Base-by-base conservation (phyloP, 2,888 invertebrate species). In the Lomographa bimaculata region DNA sequence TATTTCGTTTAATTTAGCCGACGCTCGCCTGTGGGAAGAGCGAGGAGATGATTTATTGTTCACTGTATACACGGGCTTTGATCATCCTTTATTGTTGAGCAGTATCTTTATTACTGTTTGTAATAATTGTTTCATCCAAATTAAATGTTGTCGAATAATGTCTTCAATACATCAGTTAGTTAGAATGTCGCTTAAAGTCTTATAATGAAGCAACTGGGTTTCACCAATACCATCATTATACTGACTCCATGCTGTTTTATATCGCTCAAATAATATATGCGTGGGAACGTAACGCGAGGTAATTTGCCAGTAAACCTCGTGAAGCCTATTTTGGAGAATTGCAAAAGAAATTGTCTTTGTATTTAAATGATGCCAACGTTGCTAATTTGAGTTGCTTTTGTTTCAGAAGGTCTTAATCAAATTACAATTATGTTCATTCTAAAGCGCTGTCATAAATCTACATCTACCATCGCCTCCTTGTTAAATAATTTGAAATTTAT, bases 1-100 rank as follows among this genome's bases (percentile, higher is more conserved):
- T 49, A 45, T 45, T 35, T 37, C 18, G 34, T 37, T 48, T 36
- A 38, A 43, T 54, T 41, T 28, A 21, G 7, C 11, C 21, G 26
- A 7, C n/a, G 20, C 14, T 2, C 10, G 7, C 1, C 14, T 4
- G 20, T 11, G 18, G 4, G 7, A n/a, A n/a, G n/a, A n/a, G n/a
- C n/a, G n/a, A n/a, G n/a, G n/a, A n/a, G 28, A 23, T 28, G 14
- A 24, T 29, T 19, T 20, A 33, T 23, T 3, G 21, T 30, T 16
- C 3, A 4, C 14, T 14, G 14, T 4, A n/a, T n/a, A n/a, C n/a
- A n/a, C n/a, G n/a, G n/a, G n/a, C n/a, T n/a, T n/a, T n/a, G n/a
- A n/a, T n/a, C n/a, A n/a, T n/a, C n/a, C n/a, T n/a, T n/a, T n/a
- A n/a, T n/a, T n/a, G n/a, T n/a, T n/a, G n/a, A n/a, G n/a, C n/a